phyloP scores from a whole-genome alignment of 2,797 vertebrate genomes.

The Syngnathus rostellatus region DNA sequence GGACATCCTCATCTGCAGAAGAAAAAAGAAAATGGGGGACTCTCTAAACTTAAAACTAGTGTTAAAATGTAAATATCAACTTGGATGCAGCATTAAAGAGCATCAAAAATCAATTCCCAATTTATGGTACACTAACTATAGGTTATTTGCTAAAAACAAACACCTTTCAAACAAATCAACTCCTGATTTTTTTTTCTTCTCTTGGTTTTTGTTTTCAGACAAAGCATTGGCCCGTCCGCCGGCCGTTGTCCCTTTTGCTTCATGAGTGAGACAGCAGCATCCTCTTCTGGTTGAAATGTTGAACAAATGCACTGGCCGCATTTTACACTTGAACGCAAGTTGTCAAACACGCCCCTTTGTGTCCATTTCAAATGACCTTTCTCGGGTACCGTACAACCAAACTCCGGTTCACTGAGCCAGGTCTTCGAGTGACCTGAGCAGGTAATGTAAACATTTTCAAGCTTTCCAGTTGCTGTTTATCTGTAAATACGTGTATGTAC shows the following conservation, averaged over 20 bases:
- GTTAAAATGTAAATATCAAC: background rate
- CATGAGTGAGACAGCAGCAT: slow-evolving; percentile 61
- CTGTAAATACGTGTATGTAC: no score
- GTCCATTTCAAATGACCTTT: no score
- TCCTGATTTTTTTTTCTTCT: no score
- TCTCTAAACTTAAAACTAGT: background rate
- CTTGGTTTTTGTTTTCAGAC: slow-evolving; percentile 16
- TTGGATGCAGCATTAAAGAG: background rate
- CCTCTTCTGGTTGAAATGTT: slow-evolving; percentile 64
- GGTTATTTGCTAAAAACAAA: background rate
- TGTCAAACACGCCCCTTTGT: no score
- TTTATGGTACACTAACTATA: background rate
- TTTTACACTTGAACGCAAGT: no score
- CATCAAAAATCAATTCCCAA: background rate
- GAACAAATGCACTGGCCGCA: slow-evolving; percentile 7
- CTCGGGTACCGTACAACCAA: no score
- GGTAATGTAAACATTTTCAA: no score
- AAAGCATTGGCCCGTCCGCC: slow-evolving; percentile 4
- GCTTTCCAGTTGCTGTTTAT: no score
- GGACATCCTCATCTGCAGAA: slow-evolving; percentile 37
- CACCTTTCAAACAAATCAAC: background rate
- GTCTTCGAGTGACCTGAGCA: no score
- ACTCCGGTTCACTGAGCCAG: no score
- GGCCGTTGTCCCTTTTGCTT: background rate
- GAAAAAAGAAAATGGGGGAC: background rate